Base-by-base conservation (phyloP, 2,797 vertebrate genomes). In the Melanotaenia boesemani region DNA sequence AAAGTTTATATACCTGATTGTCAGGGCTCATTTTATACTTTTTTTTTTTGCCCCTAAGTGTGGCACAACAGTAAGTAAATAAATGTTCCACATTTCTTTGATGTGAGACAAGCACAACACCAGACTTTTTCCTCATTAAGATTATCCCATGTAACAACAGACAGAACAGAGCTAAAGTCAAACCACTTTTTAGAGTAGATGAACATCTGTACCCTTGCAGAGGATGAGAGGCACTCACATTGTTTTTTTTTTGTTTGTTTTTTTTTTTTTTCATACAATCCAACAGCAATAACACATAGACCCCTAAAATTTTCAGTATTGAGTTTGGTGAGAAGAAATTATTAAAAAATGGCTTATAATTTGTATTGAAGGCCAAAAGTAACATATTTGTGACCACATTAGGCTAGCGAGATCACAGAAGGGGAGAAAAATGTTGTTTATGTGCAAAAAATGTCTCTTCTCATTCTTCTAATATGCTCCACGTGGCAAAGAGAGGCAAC, bases 71-170 rank as follows among this genome's bases (percentile, higher is more conserved):
- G 73, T 32, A 24, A 80, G n/a, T 82, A 65, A 63, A 68, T 70
- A 77, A 79, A 85, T 56, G 68, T 80, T 67, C 83, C 72, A 89
- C 85, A 74, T 76, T 85, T 83, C 60, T 81, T 82, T 48, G 58
- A 88, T 72, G 52, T 46, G 54, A 85, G 72, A 91, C 84, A 34
- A 89, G 83, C 74, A 91, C 86, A 78, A 89, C 84, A 86, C 73
- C 36, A 80, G 62, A 81, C 64, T 32, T 67, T 67, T 55, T 77
- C 59, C 73, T 85, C 70, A 54, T 63, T 28, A 41, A 39, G 63
- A 30, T 63, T 37, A 30, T 48, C 66, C 55, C 56, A 36, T 48
- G 57, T 55, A 61, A 75, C 55, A 37, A 67, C 0, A 71, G 64
- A 74, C 71, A 66, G 69, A 66, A 72, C 70, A 37, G 58, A 79